phyloP scores from a whole-genome alignment of 2,888 invertebrate genomes.

The Xylota sylvarum region DNA sequence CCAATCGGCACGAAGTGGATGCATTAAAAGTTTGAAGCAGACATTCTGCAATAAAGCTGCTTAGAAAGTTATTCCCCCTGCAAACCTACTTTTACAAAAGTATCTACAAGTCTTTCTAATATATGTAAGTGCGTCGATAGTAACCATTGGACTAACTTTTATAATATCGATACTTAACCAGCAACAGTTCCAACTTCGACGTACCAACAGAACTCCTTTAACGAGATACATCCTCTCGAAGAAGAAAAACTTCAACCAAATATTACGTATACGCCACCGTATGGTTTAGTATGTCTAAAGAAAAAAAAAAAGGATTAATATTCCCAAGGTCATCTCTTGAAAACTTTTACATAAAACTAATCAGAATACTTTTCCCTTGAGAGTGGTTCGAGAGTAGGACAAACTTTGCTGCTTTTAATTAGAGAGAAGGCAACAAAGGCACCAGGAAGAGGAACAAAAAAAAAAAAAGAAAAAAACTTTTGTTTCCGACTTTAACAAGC shows the following conservation, averaged over 20 bases:
- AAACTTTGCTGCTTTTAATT: slow-evolving; percentile 34
- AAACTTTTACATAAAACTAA: slow-evolving; percentile 55
- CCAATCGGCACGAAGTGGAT: too few relatives aligned
- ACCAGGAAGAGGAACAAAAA: neutral
- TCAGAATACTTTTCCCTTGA: slow-evolving; percentile 16
- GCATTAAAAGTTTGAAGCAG: too few relatives aligned
- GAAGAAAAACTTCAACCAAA: neutral
- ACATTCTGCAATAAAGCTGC: too few relatives aligned
- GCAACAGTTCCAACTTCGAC: neutral
- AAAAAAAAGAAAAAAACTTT: slow-evolving; percentile 3
- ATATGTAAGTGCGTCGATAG: neutral
- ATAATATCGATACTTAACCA: neutral
- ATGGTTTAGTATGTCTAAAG: neutral
- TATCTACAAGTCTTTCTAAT: too few relatives aligned
- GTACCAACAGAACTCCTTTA: neutral
- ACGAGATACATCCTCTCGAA: neutral
- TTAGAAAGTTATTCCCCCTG: too few relatives aligned
- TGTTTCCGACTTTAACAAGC: slow-evolving; percentile 17
- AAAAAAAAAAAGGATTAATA: neutral
- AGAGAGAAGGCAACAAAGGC: neutral
- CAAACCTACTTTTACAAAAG: too few relatives aligned
- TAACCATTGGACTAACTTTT: neutral
- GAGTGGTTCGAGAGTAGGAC: neutral
- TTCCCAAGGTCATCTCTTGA: slow-evolving; percentile 33
- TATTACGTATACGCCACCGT: slow-evolving; percentile 38